Conservation (phyloP, 2,888 invertebrate species). For the Vesta saturnalis region DNA sequence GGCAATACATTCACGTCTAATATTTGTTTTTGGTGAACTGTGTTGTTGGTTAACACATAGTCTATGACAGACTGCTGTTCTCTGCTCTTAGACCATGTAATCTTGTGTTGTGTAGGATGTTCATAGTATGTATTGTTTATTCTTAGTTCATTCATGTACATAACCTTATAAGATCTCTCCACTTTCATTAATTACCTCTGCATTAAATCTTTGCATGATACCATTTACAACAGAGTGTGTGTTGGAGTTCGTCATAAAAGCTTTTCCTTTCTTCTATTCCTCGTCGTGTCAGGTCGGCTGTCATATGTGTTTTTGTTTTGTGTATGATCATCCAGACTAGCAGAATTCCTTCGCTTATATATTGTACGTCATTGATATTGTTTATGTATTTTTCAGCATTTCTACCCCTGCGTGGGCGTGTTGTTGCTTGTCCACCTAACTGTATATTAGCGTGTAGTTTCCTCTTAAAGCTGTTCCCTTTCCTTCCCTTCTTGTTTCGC, state of each 20-base stretch:
- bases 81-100: neutral
- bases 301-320: too few species aligned
- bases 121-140: neutral
- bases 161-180: neutral
- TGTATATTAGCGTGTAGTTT: slow-evolving; percentile 9
- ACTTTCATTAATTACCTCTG: neutral
- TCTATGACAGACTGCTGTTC: neutral
- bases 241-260: neutral
- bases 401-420: slow-evolving; percentile 14
- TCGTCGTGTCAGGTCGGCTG: too few species aligned
- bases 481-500: slow-evolving; percentile 10
- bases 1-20: neutral
- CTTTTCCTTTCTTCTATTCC: neutral
- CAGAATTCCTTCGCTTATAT: slow-evolving; percentile 11
- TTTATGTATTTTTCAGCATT: slow-evolving; percentile 4
- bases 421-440: slow-evolving; percentile 7
- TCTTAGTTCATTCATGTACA: neutral
- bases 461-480: slow-evolving; percentile 14
- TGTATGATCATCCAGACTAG: slow-evolving; percentile 5
- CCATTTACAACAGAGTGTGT: neutral
- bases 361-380: slow-evolving; percentile 4
- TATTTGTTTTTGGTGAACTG: neutral
- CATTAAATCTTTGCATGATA: slow-evolving; percentile 9
- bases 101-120: neutral
- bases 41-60: neutral